Base-by-base conservation (phyloP, 2,113 vertebrate species). In the Dendropsophus ebraccatus region DNA sequence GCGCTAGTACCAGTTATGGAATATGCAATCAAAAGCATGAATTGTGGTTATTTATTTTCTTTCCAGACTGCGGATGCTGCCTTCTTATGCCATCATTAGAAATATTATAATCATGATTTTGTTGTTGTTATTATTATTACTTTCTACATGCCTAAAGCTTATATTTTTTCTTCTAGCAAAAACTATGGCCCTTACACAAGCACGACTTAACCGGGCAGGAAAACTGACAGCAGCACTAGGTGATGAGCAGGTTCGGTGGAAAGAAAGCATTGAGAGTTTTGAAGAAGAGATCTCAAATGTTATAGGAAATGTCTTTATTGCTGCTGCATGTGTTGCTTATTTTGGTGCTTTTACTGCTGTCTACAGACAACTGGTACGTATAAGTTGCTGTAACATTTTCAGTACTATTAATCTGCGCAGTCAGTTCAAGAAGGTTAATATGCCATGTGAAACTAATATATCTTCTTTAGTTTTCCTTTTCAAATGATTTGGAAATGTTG, bases 261-360 rank as follows among this genome's bases (percentile, higher is more conserved):
- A 96, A 88, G 93, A 96, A 85, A 96, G 93, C 84, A 93, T 97
- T 28, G 28, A 88, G 65, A 89, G 91, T 74, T 97, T 94, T 25
- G 88, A 96, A 60, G 93, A 93, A 76, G 96, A 97, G 88, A 93
- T 96, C 87, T 88, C 91, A 8, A 94, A 96, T 23, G 89, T 96
- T 58, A 89, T 94, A 0, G 95, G 95, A 17, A 96, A 97, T 25
- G 96, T 94, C 72, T 96, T 97, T 88, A 95, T 96, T 86, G 96
- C 94, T 16, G 94, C 94, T 2, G 96, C 95, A 5, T 96, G 95
- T 7, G 95, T 97, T 54, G 94, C 95, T 8, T 97, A 96, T 75
- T 96, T 94, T 1, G 95, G 96, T 35, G 95, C 95, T 5, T 97
- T 97, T 89, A 96, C 95, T 2, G 93, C 93, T 23, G 91, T 94